These are phyloP conservation scores for Drymodes brunneopygia DNA, from an alignment of 2,113 vertebrate genomes.

Conservation along the genomic window DNA sequence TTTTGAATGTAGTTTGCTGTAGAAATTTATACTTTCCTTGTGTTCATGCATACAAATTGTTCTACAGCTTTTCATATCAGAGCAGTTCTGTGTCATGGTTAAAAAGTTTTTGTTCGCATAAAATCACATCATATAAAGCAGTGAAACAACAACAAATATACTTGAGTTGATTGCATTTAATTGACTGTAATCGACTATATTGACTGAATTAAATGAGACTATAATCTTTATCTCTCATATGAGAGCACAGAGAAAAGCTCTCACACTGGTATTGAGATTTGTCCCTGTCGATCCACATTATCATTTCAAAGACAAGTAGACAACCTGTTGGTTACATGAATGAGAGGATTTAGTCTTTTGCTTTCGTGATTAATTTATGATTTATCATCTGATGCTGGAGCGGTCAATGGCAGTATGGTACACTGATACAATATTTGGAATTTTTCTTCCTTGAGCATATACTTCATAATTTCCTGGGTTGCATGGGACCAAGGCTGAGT, in stretches of 20 bases:
- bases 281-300: background rate
- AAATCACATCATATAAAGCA: background rate
- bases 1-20: background rate
- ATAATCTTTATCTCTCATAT: background rate
- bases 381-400: background rate
- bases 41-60: background rate
- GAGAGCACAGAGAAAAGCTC: background rate
- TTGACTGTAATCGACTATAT: background rate
- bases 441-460: background rate
- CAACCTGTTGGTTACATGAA: background rate
- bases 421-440: background rate
- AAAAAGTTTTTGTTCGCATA: background rate
- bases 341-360: background rate
- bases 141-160: background rate
- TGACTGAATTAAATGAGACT: background rate
- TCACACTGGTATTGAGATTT: background rate
- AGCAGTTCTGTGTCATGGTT: background rate
- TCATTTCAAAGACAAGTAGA: background rate
- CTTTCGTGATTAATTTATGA: background rate
- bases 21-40: background rate
- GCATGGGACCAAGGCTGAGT: background rate
- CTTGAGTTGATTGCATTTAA: background rate
- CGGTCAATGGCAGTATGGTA: background rate
- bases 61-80: background rate
- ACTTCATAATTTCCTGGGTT: background rate